These are phyloP conservation scores for Odontomachus brunneus DNA, from an alignment of 1,140 invertebrate species.

Conservation along the genomic window DNA sequence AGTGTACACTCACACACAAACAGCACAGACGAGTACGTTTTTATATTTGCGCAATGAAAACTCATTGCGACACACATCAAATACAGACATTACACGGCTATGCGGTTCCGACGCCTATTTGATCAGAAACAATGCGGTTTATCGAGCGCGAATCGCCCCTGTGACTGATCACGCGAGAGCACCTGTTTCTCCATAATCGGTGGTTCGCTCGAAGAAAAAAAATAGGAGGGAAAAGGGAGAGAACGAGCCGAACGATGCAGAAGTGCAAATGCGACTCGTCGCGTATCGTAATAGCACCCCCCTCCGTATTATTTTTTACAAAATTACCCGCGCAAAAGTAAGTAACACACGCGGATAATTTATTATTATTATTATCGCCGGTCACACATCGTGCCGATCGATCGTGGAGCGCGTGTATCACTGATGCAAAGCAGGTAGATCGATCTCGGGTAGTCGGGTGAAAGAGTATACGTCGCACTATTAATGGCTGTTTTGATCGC, in stretches of 20 bases:
- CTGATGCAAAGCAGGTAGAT: constrained; percentile 30
- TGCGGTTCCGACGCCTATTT: neutral
- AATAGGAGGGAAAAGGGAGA: too few species aligned
- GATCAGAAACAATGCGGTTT: neutral
- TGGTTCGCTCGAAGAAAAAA: neutral
- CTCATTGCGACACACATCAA: too few species aligned
- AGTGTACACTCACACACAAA: too few species aligned
- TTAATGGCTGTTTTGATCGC: neutral
- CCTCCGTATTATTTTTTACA: constrained; percentile 14
- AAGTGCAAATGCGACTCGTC: neutral
- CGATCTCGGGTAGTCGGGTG: neutral
- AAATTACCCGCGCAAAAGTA: neutral
- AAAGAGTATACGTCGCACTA: neutral
- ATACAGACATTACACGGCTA: neutral
- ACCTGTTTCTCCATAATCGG: neutral
- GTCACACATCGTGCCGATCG: neutral
- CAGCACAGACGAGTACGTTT: too few species aligned
- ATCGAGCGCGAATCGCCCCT: neutral
- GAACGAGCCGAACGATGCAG: neutral
- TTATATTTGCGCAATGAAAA: too few species aligned
- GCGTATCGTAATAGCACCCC: neutral
- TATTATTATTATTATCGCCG: neutral
- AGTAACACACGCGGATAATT: neutral
- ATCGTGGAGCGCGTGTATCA: constrained; percentile 15
- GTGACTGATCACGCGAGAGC: neutral